Evolutionary conservation across 2,113 vertebrate genomes (phyloP), one percentile per base, ranked within the genome.

Genomic region (Hylia prasina): DNA sequence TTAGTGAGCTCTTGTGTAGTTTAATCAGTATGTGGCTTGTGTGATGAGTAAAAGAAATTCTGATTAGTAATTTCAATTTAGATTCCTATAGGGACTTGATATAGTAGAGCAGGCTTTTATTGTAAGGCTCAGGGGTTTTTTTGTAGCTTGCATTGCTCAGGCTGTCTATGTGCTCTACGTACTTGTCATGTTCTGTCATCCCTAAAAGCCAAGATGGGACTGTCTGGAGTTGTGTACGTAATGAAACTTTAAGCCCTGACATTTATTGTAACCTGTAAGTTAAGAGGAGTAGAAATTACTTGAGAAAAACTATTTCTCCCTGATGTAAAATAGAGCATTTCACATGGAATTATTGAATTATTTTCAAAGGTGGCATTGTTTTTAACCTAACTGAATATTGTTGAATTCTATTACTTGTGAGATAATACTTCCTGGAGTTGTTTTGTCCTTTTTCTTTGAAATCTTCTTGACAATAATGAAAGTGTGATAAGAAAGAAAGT

Each of bases 111-210:
- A 58, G 28, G 12, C 14, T 70, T 24, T 22, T 42, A 47, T 19
- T 35, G 11, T 77, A 53, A 33, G 4, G 22, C 48, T 68, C 15
- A n/a, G 28, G 28, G 5, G 2, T 0, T 1, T 5, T 64, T 76
- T 77, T n/a, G 63, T 79, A 65, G 57, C 19, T 50, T 80, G 39
- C 5, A 58, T 65, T 80, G 11, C 48, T 91, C 10, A 63, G 39
- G n/a, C 22, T 76, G 21, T 31, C 10, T 54, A 3, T 66, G 4
- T 8, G 9, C 3, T 9, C 9, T 86, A 22, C 73, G 28, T 51
- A 37, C 6, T 77, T 88, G 28, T 51, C 14, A 5, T 1, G 0
- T 64, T 56, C 35, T 17, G 19, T 39, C 2, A 22, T 20, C 13
- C 78, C 13, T 85, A 61, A 73, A 85, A 88, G 20, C 23, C 5